Evolutionary conservation across 2,888 invertebrate genomes (phyloP).

Genomic region (Chorisops tibialis): DNA sequence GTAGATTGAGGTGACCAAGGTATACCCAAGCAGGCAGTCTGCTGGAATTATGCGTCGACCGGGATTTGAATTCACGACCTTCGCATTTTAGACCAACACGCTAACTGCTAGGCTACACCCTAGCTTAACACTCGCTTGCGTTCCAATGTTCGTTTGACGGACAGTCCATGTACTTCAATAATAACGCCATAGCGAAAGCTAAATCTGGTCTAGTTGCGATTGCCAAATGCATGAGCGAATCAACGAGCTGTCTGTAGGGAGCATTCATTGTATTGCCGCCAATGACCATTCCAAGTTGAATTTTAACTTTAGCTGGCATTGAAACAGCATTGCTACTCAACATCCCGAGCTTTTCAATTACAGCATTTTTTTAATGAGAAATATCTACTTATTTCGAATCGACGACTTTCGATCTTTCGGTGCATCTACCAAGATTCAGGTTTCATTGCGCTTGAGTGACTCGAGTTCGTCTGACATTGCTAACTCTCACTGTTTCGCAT

Average conservation of each 20-base stretch:
- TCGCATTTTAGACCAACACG: too few relatives aligned
- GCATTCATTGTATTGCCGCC: too few relatives aligned
- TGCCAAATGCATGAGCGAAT: not conserved
- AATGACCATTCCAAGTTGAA: too few relatives aligned
- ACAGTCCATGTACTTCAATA: not conserved
- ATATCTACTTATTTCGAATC: slow-evolving; percentile 1
- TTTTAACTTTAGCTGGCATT: too few relatives aligned
- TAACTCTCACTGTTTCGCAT: not conserved
- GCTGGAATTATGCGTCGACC: too few relatives aligned
- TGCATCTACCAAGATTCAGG: not conserved
- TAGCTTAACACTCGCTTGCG: not conserved
- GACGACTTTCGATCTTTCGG: slow-evolving; percentile 5
- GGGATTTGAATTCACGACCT: too few relatives aligned
- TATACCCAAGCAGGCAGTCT: too few relatives aligned
- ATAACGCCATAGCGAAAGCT: not conserved
- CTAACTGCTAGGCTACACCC: too few relatives aligned
- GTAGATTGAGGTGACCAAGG: too few relatives aligned
- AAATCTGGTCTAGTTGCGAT: slow-evolving; percentile 7
- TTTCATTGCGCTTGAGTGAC: slow-evolving; percentile 1
- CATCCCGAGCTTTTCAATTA: slow-evolving; percentile 24
- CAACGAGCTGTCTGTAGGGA: too few relatives aligned
- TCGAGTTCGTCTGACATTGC: not conserved
- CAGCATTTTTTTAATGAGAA: not conserved
- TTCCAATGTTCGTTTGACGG: slow-evolving; percentile 2
- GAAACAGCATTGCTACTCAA: slow-evolving; percentile 30